Evolutionary conservation across 1,140 invertebrate genomes (phyloP), one percentile per base, ranked within the genome.

Genomic region (Spodoptera frugiperda): DNA sequence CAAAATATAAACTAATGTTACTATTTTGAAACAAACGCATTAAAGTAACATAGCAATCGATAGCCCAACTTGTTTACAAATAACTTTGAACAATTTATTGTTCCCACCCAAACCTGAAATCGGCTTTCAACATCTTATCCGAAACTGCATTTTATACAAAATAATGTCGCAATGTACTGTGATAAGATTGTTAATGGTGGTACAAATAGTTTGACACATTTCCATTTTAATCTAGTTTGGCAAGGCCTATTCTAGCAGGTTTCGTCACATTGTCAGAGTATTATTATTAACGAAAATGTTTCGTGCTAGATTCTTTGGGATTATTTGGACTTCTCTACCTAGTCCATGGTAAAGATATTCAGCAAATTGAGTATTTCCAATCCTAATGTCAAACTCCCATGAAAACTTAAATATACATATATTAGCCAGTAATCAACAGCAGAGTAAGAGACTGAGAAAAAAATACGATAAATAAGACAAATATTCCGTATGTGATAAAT

Each of bases 211-310:
- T 70, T 70, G 12, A 17, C 51, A 53, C 14, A 70, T 53, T 70
- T 53, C 51, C 49, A 70, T 70, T 70, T 70, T 53, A 70, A 70
- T 70, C 65, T 70, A 49, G 65, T 70, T 70, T 15, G 65, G 65
- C 14, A 14, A 33, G 49, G 39, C 9, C 14, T 21, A 53, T 70
- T 70, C 6, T 17, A 53, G 48, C 65, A 17, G 49, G 65, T 70
- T 70, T 53, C 39, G 48, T 70, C 11, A 17, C 49, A 33, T 51
- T 68, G 12, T n/a, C n/a, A n/a, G n/a, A n/a, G 21, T 9, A 3
- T 33, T 46, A 46, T 46, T 65, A 33, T 46, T 46, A 65, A 46
- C 48, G 12, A 51, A 51, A 68, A 33, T 53, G 65, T 30, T 68
- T 53, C 9, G 46, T 30, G 65, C 51, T 39, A 68, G 46, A 2